Evolutionary conservation across 2,797 vertebrate genomes (phyloP), one percentile per base, ranked within the genome.

Genomic region (Apodemus agrarius): DNA sequence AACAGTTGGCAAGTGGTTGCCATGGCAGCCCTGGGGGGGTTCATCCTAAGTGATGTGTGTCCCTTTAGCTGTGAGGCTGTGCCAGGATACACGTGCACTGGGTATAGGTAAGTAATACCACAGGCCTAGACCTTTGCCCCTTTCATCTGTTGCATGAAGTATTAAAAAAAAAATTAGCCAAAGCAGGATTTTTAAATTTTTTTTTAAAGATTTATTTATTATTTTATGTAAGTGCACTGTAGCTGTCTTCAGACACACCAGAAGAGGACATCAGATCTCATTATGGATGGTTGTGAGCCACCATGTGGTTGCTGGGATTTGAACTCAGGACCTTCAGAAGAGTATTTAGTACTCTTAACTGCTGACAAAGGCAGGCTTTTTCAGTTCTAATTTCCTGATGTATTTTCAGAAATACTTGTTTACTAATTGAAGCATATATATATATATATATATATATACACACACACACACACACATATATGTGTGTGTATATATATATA

Each of bases 1-100:
- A 99, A 99, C 98, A 99, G 99, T 98, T 99, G 99, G 99, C 99
- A 99, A 98, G 98, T 99, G 34, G 99, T 98, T 94, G 98, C 99
- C 54, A 99, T 99, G 99, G 99, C 99, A 90, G 99, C 99, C 0
- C 98, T 98, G 63, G 99, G 99, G 0, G 98, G 99, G 0, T 98
- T 99, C 24, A 98, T 99, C 98, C 98, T 99, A 74, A 99, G 98
- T 78, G 82, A 98, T 0, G 97, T 99, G 83, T 98, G 80, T 83
- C 99, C 99, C 14, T 99, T 99, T 94, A 97, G 98, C 87, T 98
- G 94, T 96, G 98, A 99, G 78, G 97, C 98, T 94, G 54, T 98
- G 98, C 96, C 96, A n/a, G 98, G 98, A 74, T 99, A 99, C 98
- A 99, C 98, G 95, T 99, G 99, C 97, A 99, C 99, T 12, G 99